phyloP scores from a whole-genome alignment of 2,888 invertebrate genomes.

The Achlya flavicornis region DNA sequence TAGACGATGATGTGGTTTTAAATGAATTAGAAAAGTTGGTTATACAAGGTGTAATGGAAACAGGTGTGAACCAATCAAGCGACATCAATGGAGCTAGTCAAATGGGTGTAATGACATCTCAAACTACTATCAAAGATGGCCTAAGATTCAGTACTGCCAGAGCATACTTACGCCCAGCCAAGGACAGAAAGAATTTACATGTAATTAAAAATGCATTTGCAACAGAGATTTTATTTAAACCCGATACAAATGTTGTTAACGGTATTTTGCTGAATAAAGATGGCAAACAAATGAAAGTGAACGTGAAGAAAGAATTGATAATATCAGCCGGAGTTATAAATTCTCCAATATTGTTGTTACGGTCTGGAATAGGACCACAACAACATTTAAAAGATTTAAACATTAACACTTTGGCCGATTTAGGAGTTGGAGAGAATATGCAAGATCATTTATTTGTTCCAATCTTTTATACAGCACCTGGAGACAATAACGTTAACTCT shows the following conservation, averaged over 20 bases:
- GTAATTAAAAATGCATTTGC: slow-evolving; percentile 84
- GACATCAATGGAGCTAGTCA: too few species aligned
- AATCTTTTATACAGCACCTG: slow-evolving; percentile 88
- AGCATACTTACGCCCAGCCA: slow-evolving; percentile 86
- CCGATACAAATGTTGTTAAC: slow-evolving; percentile 58
- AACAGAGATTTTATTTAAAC: slow-evolving; percentile 83
- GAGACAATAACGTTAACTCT: too few species aligned
- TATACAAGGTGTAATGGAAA: slow-evolving; percentile 74
- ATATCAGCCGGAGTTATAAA: slow-evolving; percentile 91
- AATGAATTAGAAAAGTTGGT: slow-evolving; percentile 51
- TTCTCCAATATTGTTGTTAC: slow-evolving; percentile 91
- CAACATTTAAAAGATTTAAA: slow-evolving; percentile 74
- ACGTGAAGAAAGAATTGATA: slow-evolving; percentile 86
- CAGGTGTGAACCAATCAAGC: too few species aligned
- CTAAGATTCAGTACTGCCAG: slow-evolving; percentile 89
- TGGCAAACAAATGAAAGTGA: slow-evolving; percentile 58
- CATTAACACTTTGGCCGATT: slow-evolving; percentile 76
- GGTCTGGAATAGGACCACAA: slow-evolving; percentile 90
- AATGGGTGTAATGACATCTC: slow-evolving; percentile 36
- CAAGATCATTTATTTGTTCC: too few species aligned
- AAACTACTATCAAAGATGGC: slow-evolving; percentile 87
- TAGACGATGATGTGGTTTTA: too few species aligned
- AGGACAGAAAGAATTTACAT: slow-evolving; percentile 85
- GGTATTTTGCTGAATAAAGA: slow-evolving; percentile 84
- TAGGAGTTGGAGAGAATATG: slow-evolving; percentile 87